Conservation (phyloP, 2,888 invertebrate genomes). For the Cephus rjabovi region DNA sequence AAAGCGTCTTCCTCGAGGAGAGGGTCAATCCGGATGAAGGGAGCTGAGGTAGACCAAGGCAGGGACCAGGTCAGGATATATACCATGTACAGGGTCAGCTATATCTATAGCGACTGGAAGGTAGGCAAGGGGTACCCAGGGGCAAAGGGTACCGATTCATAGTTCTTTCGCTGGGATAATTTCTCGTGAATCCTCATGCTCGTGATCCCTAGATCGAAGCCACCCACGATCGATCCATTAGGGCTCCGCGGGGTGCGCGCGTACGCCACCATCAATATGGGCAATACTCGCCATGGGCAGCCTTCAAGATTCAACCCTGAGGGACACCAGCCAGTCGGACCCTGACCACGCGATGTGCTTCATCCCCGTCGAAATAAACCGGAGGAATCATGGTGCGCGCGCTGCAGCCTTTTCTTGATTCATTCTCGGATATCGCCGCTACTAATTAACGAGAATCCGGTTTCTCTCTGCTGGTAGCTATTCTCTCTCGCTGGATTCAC, state of each 20-base stretch:
- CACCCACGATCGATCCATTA: slow-evolving; percentile 65
- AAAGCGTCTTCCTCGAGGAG: no score
- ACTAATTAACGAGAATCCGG: slow-evolving; percentile 57
- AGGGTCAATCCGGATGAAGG: no score
- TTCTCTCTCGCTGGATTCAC: background rate
- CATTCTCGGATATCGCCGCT: slow-evolving; percentile 48
- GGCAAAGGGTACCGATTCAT: no score
- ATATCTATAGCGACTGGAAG: no score
- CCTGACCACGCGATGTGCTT: slow-evolving; percentile 2
- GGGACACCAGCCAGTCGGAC: background rate
- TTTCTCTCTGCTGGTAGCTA: slow-evolving; percentile 51
- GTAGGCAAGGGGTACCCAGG: no score
- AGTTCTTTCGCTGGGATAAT: background rate
- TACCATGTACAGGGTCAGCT: no score
- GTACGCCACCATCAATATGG: slow-evolving; percentile 57
- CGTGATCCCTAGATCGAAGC: slow-evolving; percentile 46
- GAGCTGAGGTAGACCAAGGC: no score
- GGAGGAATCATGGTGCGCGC: background rate
- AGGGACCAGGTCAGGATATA: no score
- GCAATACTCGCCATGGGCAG: slow-evolving; percentile 46
- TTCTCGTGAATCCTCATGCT: background rate
- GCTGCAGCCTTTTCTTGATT: slow-evolving; percentile 33
- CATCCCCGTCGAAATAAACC: slow-evolving; percentile 2
- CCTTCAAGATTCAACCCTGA: slow-evolving; percentile 8
- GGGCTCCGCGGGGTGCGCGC: slow-evolving; percentile 59